phyloP scores from a whole-genome alignment of 2,113 vertebrate species.

The Sterrhoptilus dennistouni region DNA sequence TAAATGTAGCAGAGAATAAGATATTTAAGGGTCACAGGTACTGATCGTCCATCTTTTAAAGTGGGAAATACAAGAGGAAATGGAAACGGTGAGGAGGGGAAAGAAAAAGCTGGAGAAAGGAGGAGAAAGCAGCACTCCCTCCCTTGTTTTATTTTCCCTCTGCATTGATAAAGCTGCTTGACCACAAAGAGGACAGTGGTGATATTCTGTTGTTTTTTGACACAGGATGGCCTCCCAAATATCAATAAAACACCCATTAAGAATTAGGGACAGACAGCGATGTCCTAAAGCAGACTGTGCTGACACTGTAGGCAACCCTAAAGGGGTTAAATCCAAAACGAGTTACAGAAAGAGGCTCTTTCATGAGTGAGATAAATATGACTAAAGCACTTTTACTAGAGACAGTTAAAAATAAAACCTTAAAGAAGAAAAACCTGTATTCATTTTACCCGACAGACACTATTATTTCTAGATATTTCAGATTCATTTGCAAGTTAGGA shows the following conservation, averaged over 20 bases:
- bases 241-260: neutral
- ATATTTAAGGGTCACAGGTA: neutral
- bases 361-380: conserved; percentile 43
- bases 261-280: neutral
- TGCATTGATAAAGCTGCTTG: neutral
- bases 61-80: neutral
- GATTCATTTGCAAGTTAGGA: conserved; percentile 55
- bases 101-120: neutral
- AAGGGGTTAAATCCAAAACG: conserved; percentile 12
- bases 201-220: neutral
- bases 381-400: conserved; percentile 61
- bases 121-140: neutral
- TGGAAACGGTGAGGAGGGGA: neutral
- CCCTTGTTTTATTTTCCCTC: neutral
- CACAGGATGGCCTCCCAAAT: neutral
- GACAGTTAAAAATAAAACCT: conserved; percentile 61
- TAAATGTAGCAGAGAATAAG: conserved; percentile 58
- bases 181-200: neutral
- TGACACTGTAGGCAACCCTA: neutral
- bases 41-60: neutral
- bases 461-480: conserved; percentile 56
- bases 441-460: conserved; percentile 40
- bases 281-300: neutral
- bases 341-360: conserved; percentile 15
- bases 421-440: conserved; percentile 43